Percentiles rank a stretch among this genome's conserved stretches.
Conservation (phyloP, 2,797 vertebrate genomes). For the Crossoptilon crossoptilon region DNA sequence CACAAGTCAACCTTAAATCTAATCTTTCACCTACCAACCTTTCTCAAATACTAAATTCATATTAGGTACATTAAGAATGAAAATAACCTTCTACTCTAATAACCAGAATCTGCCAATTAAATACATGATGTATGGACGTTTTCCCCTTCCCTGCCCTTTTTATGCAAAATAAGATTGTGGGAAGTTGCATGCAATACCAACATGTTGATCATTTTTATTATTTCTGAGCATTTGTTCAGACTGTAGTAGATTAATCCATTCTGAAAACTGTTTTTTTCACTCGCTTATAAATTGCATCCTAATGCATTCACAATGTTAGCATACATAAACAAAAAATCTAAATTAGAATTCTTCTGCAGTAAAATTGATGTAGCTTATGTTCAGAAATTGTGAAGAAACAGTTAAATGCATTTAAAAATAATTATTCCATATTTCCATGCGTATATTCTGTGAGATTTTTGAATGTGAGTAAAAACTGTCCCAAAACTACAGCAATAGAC, state of each 20-base stretch:
- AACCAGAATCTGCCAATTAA: conserved; percentile 71
- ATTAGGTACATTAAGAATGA: conserved; percentile 55
- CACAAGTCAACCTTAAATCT: background rate
- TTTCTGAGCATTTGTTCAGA: conserved; percentile 67
- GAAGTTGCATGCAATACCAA: conserved; percentile 48
- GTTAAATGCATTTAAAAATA: background rate
- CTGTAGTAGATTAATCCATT: conserved; percentile 65
- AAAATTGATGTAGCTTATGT: background rate
- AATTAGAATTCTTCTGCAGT: background rate
- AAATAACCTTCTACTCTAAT: conserved; percentile 60
- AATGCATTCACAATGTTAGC: conserved; percentile 7
- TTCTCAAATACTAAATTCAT: conserved; percentile 52
- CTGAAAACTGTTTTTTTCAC: conserved; percentile 61
- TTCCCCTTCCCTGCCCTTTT: conserved; percentile 66
- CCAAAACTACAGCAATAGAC: background rate
- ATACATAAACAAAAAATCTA: conserved; percentile 34
- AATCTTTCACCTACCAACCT: conserved; percentile 49
- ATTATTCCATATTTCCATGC: background rate
- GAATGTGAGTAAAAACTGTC: background rate
- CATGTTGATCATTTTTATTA: conserved; percentile 66
- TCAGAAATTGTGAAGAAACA: background rate
- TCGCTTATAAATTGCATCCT: conserved; percentile 57
- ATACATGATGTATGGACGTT: conserved; percentile 63
- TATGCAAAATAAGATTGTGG: conserved; percentile 60
- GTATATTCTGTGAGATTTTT: background rate